A percentile compares a stretch with the other conserved stretches of the same genome.
Evolutionary conservation across 2,888 invertebrate genomes (phyloP).

Genomic region (Drosophila nr. fundita): DNA sequence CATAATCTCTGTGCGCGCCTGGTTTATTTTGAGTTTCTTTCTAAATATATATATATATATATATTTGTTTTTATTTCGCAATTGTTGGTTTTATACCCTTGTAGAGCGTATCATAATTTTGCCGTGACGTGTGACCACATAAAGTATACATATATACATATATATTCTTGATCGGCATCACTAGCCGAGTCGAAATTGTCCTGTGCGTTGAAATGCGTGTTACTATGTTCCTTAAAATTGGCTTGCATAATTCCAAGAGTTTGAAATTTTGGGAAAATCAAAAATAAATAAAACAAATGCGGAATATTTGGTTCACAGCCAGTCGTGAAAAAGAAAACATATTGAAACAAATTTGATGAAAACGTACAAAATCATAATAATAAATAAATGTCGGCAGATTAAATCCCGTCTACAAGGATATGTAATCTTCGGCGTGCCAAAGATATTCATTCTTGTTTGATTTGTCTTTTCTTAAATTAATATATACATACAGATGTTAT

Average conservation of each 20-base stretch:
- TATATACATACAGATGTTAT: constrained; percentile 27
- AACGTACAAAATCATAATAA: background rate
- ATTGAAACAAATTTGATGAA: background rate
- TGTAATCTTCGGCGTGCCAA: background rate
- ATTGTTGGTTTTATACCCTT: constrained; percentile 5
- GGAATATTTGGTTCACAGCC: background rate
- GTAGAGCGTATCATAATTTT: background rate
- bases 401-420: background rate
- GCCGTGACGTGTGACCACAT: background rate
- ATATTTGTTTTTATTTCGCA: constrained; percentile 33
- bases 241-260: background rate
- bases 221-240: background rate
- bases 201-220: background rate
- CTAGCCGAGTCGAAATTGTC: background rate
- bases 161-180: background rate
- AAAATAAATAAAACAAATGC: background rate
- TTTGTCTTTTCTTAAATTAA: constrained; percentile 27
- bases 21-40: constrained; percentile 4
- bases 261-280: background rate
- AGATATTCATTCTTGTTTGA: constrained; percentile 6
- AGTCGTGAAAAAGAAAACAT: background rate
- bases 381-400: background rate
- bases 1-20: constrained; percentile 45
- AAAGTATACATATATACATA: background rate
- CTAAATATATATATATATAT: background rate